phyloP scores from a whole-genome alignment of 2,797 vertebrate genomes.

The Myotis planiceps region DNA sequence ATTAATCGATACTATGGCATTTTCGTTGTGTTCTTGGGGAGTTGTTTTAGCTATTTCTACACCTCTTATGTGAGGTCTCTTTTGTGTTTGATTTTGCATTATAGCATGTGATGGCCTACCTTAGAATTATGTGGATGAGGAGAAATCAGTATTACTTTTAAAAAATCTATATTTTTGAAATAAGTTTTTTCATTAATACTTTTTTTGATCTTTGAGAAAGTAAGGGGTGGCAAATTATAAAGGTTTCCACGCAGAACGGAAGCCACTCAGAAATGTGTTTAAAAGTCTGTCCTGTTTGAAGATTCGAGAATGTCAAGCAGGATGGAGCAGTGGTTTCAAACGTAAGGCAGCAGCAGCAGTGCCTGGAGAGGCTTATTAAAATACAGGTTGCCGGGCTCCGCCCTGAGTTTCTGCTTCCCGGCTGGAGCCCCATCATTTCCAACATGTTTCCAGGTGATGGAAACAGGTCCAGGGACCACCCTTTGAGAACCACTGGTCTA shows the following conservation, averaged over 20 bases:
- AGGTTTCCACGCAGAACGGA: background rate
- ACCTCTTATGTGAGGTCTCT: constrained; percentile 61
- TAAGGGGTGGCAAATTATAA: background rate
- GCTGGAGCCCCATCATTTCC: background rate
- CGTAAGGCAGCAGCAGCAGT: background rate
- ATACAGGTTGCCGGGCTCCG: background rate
- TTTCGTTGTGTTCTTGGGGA: constrained; percentile 66
- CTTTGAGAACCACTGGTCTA: background rate
- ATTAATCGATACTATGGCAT: constrained; percentile 61
- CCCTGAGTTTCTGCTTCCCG: background rate
- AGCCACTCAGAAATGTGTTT: background rate
- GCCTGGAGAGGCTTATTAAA: background rate
- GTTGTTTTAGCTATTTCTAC: constrained; percentile 58
- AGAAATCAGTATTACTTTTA: constrained; percentile 53
- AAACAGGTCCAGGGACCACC: background rate
- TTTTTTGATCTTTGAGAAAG: constrained; percentile 32
- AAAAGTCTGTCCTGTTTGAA: background rate
- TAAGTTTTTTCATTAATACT: constrained; percentile 25
- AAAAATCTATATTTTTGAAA: constrained; percentile 42
- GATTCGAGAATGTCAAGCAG: background rate
- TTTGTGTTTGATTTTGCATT: constrained; percentile 55
- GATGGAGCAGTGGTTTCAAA: background rate
- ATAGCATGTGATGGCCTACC: constrained; percentile 75
- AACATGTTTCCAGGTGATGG: background rate
- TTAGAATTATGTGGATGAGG: constrained; percentile 65